A percentile compares a stretch with the other conserved stretches of the same genome.
These are phyloP conservation scores for Heliconius ethilla DNA, from an alignment of 2,888 invertebrate genomes.

Conservation along the genomic window DNA sequence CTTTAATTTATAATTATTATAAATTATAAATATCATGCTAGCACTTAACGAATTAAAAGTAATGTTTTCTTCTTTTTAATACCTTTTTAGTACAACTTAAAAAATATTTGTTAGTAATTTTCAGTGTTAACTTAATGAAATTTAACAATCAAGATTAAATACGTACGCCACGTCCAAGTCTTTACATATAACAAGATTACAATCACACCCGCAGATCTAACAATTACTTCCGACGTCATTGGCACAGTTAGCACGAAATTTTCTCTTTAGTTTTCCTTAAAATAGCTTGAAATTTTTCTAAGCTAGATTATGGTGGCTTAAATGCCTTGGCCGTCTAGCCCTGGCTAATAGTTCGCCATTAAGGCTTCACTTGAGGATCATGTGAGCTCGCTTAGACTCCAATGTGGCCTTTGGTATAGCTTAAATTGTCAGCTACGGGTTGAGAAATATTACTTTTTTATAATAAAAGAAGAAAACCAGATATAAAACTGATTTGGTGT, in stretches of 20 bases:
- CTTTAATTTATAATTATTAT: background rate
- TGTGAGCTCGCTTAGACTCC: conserved; percentile 50
- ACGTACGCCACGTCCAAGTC: background rate
- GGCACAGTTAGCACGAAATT: conserved; percentile 10
- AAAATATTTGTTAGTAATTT: no score
- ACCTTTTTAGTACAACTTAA: no score
- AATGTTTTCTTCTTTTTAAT: background rate
- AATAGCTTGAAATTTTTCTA: conserved; percentile 59
- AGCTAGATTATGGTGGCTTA: conserved; percentile 64
- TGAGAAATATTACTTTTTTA: background rate
- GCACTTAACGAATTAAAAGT: background rate
- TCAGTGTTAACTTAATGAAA: background rate
- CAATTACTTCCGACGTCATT: conserved; percentile 17
- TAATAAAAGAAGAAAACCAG: background rate
- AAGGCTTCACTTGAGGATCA: conserved; percentile 57
- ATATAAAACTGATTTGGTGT: background rate
- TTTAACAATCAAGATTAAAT: background rate
- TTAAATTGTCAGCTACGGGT: conserved; percentile 40
- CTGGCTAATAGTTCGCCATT: conserved; percentile 65
- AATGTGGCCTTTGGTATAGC: conserved; percentile 49
- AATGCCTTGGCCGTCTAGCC: conserved; percentile 54
- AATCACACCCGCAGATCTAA: conserved; percentile 1
- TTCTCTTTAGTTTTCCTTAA: conserved; percentile 39
- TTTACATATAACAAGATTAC: background rate
- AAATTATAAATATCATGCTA: background rate